A percentile compares a stretch with the other conserved stretches of the same genome.
phyloP scores from a whole-genome alignment of 2,888 invertebrate genomes.

The Hemistola chrysoprasaria region DNA sequence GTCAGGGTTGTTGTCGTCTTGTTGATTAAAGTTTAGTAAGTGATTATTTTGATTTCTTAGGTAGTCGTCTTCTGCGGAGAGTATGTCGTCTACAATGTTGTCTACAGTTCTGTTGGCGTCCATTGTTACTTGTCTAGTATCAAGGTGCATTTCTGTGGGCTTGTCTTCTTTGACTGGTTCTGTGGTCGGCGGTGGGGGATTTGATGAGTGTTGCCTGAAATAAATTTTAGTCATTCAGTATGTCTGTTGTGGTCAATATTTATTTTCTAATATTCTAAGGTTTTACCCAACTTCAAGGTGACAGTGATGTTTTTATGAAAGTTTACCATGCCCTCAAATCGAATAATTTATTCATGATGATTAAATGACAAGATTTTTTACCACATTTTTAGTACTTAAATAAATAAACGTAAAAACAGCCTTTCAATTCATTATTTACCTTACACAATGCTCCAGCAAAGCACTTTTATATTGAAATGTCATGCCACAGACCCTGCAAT shows the following conservation, averaged over 20 bases:
- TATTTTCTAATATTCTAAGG: no score
- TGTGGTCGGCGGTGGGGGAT: conserved; percentile 18
- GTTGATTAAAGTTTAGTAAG: conserved; percentile 47
- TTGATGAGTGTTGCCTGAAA: conserved; percentile 50
- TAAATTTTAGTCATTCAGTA: background rate
- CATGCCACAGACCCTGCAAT: conserved; percentile 61
- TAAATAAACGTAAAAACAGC: no score
- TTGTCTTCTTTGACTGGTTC: conserved; percentile 43
- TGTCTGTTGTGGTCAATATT: no score
- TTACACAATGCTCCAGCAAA: conserved; percentile 60
- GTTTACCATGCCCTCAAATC: no score
- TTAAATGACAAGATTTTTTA: no score
- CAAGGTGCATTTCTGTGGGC: conserved; percentile 27
- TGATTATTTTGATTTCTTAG: conserved; percentile 48
- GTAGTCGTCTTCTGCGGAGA: conserved; percentile 73
- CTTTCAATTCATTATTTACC: conserved; percentile 51
- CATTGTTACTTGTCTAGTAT: conserved; percentile 25
- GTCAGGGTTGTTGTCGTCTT: conserved; percentile 47
- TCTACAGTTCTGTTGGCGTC: conserved; percentile 50
- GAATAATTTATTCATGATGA: no score
- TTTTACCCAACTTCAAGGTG: no score
- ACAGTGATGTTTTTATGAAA: no score
- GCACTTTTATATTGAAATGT: conserved; percentile 63
- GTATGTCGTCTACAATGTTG: conserved; percentile 71
- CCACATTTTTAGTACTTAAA: conserved; percentile 1